Evolutionary conservation across 2,797 vertebrate genomes (phyloP), one percentile per base, ranked within the genome.

Genomic region (Enteromius unitaeniatus): DNA sequence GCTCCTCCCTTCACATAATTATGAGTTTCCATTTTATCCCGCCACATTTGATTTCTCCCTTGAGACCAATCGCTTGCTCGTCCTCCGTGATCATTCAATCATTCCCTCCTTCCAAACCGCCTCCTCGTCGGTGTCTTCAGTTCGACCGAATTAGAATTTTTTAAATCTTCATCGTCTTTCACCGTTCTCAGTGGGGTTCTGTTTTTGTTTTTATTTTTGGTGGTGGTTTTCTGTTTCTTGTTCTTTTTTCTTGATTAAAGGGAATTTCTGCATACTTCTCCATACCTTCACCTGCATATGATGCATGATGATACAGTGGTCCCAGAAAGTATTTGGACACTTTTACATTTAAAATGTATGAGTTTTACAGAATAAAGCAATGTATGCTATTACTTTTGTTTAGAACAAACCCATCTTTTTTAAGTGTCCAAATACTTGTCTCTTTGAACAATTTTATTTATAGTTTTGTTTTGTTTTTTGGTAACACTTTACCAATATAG

Each of bases 131-230:
- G 26, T 74, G 74, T 88, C 82, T 92, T 88, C 51, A 51, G 65
- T 84, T 84, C 77, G 62, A 81, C 83, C 15, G 31, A 58, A 42
- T 65, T 3, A 5, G 6, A 82, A 37, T 72, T 72, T 78, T 84
- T n/a, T 11, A 45, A 21, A 58, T 45, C 37, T 42, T 75, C 6
- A 72, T 91, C 62, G 65, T 77, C 77, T 85, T 88, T 88, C 78
- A 40, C 42, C 87, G 60, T 83, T 26, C 21, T 64, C 68, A 64
- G 40, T 84, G 58, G 64, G 37, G 51, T 37, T 82, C 28, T 21
- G 78, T 67, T 90, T 89, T 82, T 84, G 55, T 89, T 91, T 84
- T 89, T 79, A 84, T 90, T 86, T 86, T 88, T 90, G 89, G 88
- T 92, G 78, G 86, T 85, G 85, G 84, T 45, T 90, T 87, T 92